Conservation (phyloP, 2,888 invertebrate genomes). For the Drosophila buzzatii region DNA sequence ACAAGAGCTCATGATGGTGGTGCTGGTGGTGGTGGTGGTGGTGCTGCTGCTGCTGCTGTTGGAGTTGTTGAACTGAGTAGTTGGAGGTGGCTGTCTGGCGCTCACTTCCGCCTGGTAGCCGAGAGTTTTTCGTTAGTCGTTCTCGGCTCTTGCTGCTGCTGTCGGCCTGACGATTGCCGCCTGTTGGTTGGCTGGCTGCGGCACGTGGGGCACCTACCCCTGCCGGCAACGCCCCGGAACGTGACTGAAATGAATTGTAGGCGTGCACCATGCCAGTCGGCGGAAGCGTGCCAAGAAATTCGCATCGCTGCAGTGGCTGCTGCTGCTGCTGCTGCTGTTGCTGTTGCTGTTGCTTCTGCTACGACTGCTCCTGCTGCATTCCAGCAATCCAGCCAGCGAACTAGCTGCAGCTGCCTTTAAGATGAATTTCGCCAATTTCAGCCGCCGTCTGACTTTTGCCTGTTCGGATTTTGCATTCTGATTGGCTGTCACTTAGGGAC, state of each 20-base stretch:
- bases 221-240: slow-evolving; percentile 82
- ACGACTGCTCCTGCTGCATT: slow-evolving; percentile 1
- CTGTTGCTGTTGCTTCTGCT: slow-evolving; percentile 9
- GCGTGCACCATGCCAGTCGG: slow-evolving; percentile 71
- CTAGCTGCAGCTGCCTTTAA: slow-evolving; percentile 29
- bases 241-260: slow-evolving; percentile 83
- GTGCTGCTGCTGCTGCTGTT: not conserved
- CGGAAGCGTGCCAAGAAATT: slow-evolving; percentile 43
- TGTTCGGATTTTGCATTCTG: slow-evolving; percentile 42
- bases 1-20: slow-evolving; percentile 7
- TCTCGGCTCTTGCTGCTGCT: slow-evolving; percentile 14
- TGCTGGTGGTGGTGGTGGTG: not conserved
- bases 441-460: slow-evolving; percentile 43
- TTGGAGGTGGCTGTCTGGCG: slow-evolving; percentile 17
- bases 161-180: slow-evolving; percentile 44
- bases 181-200: slow-evolving; percentile 59
- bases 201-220: slow-evolving; percentile 61
- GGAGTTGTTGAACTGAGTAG: slow-evolving; percentile 9
- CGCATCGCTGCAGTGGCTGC: slow-evolving; percentile 38
- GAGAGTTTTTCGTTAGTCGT: slow-evolving; percentile 33
- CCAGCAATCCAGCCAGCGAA: not conserved
- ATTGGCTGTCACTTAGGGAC: slow-evolving; percentile 40
- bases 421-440: slow-evolving; percentile 35
- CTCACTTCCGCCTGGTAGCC: slow-evolving; percentile 38
- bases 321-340: slow-evolving; percentile 11